Evolutionary conservation across 2,797 vertebrate species (phyloP), one percentile per base, ranked within the genome.

Genomic region (Manis javanica): DNA sequence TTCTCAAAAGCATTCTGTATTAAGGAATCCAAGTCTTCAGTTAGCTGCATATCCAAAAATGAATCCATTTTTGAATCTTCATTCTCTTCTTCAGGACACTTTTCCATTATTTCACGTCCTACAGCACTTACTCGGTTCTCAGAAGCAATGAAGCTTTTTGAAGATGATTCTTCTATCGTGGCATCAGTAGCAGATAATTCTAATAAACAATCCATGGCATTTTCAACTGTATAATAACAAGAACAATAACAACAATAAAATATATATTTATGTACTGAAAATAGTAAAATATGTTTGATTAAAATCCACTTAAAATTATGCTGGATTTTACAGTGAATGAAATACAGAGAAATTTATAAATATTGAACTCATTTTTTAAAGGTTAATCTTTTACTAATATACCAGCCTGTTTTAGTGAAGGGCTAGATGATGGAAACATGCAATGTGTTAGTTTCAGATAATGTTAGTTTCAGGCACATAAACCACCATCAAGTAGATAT

Each of bases 191-290:
- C 88, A 95, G 99, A 99, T 84, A 99, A 98, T 97, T 99, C 99
- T 98, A 99, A 98, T 7, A 99, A 98, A 95, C 99, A 99, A 98
- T 99, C 99, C 99, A 99, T 99, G 57, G 99, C 99, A 34, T 99
- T 98, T 97, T 99, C 99, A 98, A 99, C 99, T 99, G 98, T 96
- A 91, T 34, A 93, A 97, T 96, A 42, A 98, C 53, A 98, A 97
- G 7, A 97, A 95, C 94, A 87, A 95, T 7, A 83, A 91, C 34
- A 95, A 88, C 39, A 94, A 93, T 2, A 95, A 75, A 75, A 55
- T 63, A 96, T 90, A 34, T 37, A 37, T 81, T 75, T 0, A 55
- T 68, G 37, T 31, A 63, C 0, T 94, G 81, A 88, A 96, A 81
- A 93, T 15, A 78, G 19, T 49, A 84, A 90, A 71, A 82, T 34